A percentile compares a stretch with the other conserved stretches of the same genome.
phyloP scores from a whole-genome alignment of 2,888 invertebrate species.

The Pedicia rivosa region DNA sequence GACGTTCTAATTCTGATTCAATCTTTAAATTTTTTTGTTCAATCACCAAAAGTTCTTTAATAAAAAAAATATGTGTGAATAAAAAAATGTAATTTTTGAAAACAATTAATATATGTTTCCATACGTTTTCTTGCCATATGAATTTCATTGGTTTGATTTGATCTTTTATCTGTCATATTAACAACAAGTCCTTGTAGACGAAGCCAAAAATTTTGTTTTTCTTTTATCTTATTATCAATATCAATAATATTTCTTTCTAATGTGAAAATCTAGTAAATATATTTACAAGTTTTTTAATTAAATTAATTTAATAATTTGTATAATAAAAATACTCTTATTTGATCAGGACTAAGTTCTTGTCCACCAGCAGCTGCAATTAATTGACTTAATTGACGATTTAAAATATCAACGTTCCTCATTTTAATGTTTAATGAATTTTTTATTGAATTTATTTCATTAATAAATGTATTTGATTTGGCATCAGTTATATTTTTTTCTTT shows the following conservation, averaged over 20 bases:
- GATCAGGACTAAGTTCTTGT: constrained; percentile 16
- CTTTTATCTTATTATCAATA: constrained; percentile 42
- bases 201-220: constrained; percentile 58
- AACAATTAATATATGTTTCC: constrained; percentile 13
- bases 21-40: constrained; percentile 59
- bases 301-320: neutral
- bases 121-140: constrained; percentile 56
- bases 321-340: constrained; percentile 12
- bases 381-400: constrained; percentile 37
- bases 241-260: constrained; percentile 48
- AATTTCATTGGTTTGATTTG: constrained; percentile 47
- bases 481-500: constrained; percentile 27
- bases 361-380: constrained; percentile 34
- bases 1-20: constrained; percentile 43
- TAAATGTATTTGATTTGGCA: constrained; percentile 29
- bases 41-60: constrained; percentile 35
- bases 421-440: constrained; percentile 32
- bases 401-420: constrained; percentile 32
- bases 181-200: constrained; percentile 58
- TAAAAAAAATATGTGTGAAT: too few species aligned
- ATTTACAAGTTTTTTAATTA: neutral
- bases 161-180: constrained; percentile 48
- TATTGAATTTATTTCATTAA: constrained; percentile 31
- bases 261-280: constrained; percentile 34
- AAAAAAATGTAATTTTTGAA: too few species aligned